Evolutionary conservation across 2,888 invertebrate genomes (phyloP).

Genomic region (Drosophila merina): DNA sequence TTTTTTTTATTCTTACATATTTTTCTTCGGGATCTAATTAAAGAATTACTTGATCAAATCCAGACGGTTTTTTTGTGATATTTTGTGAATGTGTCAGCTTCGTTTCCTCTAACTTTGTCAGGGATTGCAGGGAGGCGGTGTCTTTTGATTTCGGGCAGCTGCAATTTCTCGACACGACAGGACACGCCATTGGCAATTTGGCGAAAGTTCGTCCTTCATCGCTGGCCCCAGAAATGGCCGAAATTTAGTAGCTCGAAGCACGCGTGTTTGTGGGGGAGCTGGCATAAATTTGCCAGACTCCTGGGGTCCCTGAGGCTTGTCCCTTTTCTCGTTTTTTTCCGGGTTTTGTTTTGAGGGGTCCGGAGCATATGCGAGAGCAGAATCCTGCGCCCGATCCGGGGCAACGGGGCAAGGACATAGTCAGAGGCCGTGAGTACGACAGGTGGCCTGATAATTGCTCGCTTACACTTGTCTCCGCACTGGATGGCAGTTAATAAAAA

Average conservation of each 20-base stretch:
- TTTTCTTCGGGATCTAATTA: not conserved
- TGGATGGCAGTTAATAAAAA: slow-evolving; percentile 48
- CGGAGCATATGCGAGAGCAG: not conserved
- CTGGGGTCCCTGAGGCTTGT: slow-evolving; percentile 4
- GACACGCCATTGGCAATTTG: slow-evolving; percentile 53
- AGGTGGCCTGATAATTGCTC: slow-evolving; percentile 38
- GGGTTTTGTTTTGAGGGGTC: not conserved
- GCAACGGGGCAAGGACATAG: slow-evolving; percentile 13
- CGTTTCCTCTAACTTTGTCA: not conserved
- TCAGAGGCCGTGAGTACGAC: slow-evolving; percentile 14
- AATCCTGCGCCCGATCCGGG: not conserved
- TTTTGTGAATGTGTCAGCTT: not conserved
- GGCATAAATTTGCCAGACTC: slow-evolving; percentile 42
- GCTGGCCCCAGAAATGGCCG: slow-evolving; percentile 40
- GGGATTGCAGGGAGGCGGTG: slow-evolving; percentile 16
- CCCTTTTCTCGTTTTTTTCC: slow-evolving; percentile 2
- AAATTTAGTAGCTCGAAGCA: slow-evolving; percentile 47
- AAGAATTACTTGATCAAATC: no score
- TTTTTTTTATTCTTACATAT: not conserved
- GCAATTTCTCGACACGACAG: slow-evolving; percentile 45
- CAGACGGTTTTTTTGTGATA: not conserved
- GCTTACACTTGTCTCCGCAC: slow-evolving; percentile 38
- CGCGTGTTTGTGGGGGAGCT: slow-evolving; percentile 25
- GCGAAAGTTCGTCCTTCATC: slow-evolving; percentile 44
- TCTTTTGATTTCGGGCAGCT: slow-evolving; percentile 11